Base-by-base conservation (phyloP, 1,140 invertebrate genomes). In the Meloidogyne floridensis region DNA sequence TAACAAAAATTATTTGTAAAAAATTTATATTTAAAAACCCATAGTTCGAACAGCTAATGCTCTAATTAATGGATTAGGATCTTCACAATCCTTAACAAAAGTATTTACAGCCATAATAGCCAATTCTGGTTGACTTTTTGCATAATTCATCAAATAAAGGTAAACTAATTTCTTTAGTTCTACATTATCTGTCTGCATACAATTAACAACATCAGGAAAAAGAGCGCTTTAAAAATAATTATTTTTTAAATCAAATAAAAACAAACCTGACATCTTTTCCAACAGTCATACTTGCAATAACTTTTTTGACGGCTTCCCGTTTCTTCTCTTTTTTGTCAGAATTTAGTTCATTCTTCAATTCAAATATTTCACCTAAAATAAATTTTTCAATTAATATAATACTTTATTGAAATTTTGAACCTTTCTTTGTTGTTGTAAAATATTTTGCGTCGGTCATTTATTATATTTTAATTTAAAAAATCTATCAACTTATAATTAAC, bases 101-200 rank as follows among this genome's bases (percentile, higher is more conserved):
- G 98, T 99, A 92, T 99, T 99, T 53, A 99, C 98, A 59, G 98
- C 98, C 96, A 99, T 98, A 80, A 99, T 99, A 76, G 98, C 97
- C 95, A 98, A 97, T 90, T 99, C 98, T 10, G 98, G 98, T 91
- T 99, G 98, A 86, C 95, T 98, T 91, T 99, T 99, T 75, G 98
- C 98, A 92, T 99, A 99, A 91, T 99, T 99, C 98, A 99, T 99
- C 79, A 99, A 91, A 91, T 99, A 99, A 20, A 99, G 92, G 90
- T 99, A 99, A 0, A 99, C 98, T 65, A 99, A 92, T 90, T 99
- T 99, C 92, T 99, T 99, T 84, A 99, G 91, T 91, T 99, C 98
- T 90, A 99, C 92, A 92, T 99, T 99, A 90, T 99, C 98, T 9
- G 98, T 99, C 91, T 99, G 98, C 97, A 99, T 99, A 90, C 98